Evolutionary conservation across 2,113 vertebrate genomes (phyloP).

Genomic region (Takifugu bimaculatus): DNA sequence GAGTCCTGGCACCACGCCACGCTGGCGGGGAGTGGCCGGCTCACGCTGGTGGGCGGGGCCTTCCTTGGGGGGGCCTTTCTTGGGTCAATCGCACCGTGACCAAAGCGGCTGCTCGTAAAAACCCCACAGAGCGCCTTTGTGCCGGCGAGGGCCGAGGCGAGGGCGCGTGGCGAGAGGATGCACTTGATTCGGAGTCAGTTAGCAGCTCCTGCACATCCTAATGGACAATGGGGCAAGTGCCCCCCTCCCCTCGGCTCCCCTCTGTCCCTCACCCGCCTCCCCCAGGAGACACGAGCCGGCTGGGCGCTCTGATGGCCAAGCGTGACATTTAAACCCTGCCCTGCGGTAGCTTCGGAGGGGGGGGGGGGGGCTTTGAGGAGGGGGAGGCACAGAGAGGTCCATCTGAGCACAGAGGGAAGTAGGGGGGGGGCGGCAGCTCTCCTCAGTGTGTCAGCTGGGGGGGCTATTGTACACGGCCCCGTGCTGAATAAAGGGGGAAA

Average conservation of each 20-base stretch:
- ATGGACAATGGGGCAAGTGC: constrained; percentile 66
- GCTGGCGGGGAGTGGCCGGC: too few relatives aligned
- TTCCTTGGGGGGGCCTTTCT: neutral
- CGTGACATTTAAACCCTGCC: constrained; percentile 78
- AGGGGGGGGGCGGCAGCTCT: constrained; percentile 28
- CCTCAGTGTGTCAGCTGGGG: constrained; percentile 54
- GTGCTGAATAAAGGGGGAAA: constrained; percentile 69
- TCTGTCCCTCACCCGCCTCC: constrained; percentile 49
- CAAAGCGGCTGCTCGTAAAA: constrained; percentile 47
- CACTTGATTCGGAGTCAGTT: constrained; percentile 73
- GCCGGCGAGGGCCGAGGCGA: constrained; percentile 28
- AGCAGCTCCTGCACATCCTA: constrained; percentile 67
- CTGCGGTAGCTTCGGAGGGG: constrained; percentile 62
- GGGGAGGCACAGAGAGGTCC: constrained; percentile 35
- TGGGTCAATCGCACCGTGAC: constrained; percentile 58
- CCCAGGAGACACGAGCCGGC: constrained; percentile 72
- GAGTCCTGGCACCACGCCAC: too few relatives aligned
- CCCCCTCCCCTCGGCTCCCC: constrained; percentile 59
- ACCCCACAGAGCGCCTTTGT: constrained; percentile 59
- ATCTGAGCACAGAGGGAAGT: constrained; percentile 55
- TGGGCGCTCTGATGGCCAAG: constrained; percentile 72
- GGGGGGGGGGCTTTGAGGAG: constrained; percentile 23
- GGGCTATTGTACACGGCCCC: constrained; percentile 63
- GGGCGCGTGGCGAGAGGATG: constrained; percentile 70
- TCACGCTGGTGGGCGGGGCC: too few relatives aligned